phyloP scores from a whole-genome alignment of 2,113 vertebrate genomes.

The Chaetops frenatus region DNA sequence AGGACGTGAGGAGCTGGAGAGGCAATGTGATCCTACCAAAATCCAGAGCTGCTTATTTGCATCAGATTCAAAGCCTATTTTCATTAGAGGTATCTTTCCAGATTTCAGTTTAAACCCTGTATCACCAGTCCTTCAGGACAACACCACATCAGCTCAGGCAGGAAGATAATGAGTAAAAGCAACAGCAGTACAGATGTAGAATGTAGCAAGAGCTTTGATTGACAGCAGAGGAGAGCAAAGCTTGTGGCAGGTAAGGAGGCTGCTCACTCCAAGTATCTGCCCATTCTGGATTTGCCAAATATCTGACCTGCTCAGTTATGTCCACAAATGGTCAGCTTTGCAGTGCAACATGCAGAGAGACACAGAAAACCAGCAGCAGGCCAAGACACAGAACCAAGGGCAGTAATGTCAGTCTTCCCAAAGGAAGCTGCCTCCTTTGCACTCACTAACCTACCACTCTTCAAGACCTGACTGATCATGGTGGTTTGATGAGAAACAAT shows the following conservation, averaged over 20 bases:
- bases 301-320: background rate
- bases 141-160: background rate
- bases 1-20: background rate
- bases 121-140: background rate
- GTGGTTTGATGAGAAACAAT: background rate
- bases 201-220: background rate
- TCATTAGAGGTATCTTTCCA: background rate
- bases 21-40: background rate
- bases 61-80: background rate
- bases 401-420: background rate
- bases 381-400: background rate
- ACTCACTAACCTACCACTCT: background rate
- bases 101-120: background rate
- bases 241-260: background rate
- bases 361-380: background rate
- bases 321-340: background rate
- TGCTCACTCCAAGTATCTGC: background rate
- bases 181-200: background rate
- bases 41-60: background rate
- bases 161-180: background rate
- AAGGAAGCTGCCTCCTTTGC: background rate
- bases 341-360: background rate
- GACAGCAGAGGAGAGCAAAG: background rate
- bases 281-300: background rate
- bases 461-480: background rate